phyloP scores from a whole-genome alignment of 2,888 invertebrate species.

The Oscheius sp. region DNA sequence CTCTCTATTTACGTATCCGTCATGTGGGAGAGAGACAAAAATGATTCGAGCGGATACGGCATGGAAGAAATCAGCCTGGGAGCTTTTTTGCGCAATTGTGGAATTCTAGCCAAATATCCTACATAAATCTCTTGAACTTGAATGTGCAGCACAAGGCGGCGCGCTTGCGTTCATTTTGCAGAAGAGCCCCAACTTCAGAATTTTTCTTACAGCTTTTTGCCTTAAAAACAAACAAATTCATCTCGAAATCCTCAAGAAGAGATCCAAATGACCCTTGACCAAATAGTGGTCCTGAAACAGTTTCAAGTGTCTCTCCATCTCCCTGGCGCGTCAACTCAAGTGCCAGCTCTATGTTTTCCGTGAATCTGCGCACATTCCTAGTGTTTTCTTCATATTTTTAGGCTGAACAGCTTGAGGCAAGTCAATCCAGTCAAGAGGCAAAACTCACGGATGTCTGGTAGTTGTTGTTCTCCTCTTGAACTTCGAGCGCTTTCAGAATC shows the following conservation, averaged over 20 bases:
- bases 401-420: neutral
- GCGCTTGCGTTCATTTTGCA: too few species aligned
- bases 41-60: constrained; percentile 19
- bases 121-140: too few species aligned
- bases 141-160: too few species aligned
- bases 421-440: neutral
- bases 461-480: constrained; percentile 48
- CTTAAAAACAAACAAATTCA: too few species aligned
- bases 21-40: constrained; percentile 15
- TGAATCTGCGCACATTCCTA: neutral
- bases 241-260: too few species aligned
- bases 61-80: neutral
- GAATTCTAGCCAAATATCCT: too few species aligned
- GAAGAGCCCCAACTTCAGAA: too few species aligned
- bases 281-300: constrained; percentile 12
- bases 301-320: constrained; percentile 1
- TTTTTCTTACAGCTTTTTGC: too few species aligned
- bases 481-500: constrained; percentile 52
- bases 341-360: constrained; percentile 11
- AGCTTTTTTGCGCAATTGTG: too few species aligned
- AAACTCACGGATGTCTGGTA: constrained; percentile 32
- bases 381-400: constrained; percentile 10
- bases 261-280: too few species aligned
- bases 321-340: constrained; percentile 12
- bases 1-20: constrained; percentile 7